Percentiles rank a stretch among this genome's conserved stretches.
Conservation (phyloP, 2,888 invertebrate genomes). For the Agonum fuliginosum region DNA sequence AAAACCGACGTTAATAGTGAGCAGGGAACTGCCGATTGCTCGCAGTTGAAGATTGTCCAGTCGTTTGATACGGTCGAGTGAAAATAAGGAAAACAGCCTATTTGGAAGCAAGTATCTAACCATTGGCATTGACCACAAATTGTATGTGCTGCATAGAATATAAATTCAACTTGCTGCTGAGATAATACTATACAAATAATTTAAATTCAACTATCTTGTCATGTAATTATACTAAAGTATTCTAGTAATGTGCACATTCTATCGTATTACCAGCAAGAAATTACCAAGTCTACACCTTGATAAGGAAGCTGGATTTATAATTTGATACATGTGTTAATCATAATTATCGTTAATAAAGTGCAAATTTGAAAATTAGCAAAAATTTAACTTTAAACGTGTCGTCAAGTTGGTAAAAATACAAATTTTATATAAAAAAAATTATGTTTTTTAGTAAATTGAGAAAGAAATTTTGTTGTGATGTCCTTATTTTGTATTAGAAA, state of each 20-base stretch:
- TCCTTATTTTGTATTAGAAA: too few relatives aligned
- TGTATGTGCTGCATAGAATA: neutral
- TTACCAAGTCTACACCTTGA: too few relatives aligned
- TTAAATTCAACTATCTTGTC: neutral
- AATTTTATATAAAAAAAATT: too few relatives aligned
- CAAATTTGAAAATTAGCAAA: too few relatives aligned
- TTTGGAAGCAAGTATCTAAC: neutral
- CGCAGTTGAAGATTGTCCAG: conserved; percentile 2
- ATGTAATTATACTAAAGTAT: neutral
- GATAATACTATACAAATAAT: too few relatives aligned
- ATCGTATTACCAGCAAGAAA: neutral
- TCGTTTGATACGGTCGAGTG: conserved; percentile 15
- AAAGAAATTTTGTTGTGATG: too few relatives aligned
- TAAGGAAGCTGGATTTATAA: too few relatives aligned
- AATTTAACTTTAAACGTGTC: too few relatives aligned
- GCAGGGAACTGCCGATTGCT: neutral
- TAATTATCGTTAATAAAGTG: too few relatives aligned
- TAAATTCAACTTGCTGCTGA: neutral
- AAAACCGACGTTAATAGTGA: conserved; percentile 19
- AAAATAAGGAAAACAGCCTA: conserved; percentile 7
- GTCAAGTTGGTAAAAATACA: too few relatives aligned
- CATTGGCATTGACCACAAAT: neutral
- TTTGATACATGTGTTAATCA: too few relatives aligned
- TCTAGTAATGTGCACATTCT: neutral
- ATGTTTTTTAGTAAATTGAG: too few relatives aligned